A percentile compares a stretch with the other conserved stretches of the same genome.
Conservation (phyloP, 2,888 invertebrate genomes). For the Amphimallon solstitiale region DNA sequence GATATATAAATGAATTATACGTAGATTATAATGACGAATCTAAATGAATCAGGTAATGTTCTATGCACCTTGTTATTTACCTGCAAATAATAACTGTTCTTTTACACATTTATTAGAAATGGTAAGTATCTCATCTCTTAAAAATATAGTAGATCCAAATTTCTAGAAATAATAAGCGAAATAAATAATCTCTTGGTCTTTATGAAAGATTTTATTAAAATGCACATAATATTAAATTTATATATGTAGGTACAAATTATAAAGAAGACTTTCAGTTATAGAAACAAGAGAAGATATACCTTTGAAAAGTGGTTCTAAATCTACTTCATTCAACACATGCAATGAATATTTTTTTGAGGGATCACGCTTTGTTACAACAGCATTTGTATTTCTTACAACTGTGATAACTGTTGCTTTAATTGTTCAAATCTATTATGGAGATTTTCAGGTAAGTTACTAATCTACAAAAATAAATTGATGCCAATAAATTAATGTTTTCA, state of each 20-base stretch:
- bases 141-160: no score
- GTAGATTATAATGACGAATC: conserved; percentile 2
- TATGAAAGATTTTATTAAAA: no score
- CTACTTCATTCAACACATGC: conserved; percentile 53
- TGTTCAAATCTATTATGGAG: conserved; percentile 77
- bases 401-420: conserved; percentile 78
- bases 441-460: conserved; percentile 71
- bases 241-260: no score
- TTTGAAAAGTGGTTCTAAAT: conserved; percentile 61
- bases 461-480: not conserved
- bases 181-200: no score
- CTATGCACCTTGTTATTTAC: conserved; percentile 4
- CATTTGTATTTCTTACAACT: conserved; percentile 73
- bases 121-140: no score
- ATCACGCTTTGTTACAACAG: conserved; percentile 72
- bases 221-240: no score
- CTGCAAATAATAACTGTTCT: conserved; percentile 11
- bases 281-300: conserved; percentile 70
- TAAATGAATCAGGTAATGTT: conserved; percentile 5
- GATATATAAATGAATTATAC: no score
- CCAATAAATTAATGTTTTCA: conserved; percentile 53
- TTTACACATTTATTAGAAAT: not conserved
- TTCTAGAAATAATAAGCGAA: no score
- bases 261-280: conserved; percentile 50
- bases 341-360: conserved; percentile 65